Evolutionary conservation across 2,888 invertebrate genomes (phyloP), one percentile per base, ranked within the genome.

Genomic region (Drosophila pseudotalamancana): DNA sequence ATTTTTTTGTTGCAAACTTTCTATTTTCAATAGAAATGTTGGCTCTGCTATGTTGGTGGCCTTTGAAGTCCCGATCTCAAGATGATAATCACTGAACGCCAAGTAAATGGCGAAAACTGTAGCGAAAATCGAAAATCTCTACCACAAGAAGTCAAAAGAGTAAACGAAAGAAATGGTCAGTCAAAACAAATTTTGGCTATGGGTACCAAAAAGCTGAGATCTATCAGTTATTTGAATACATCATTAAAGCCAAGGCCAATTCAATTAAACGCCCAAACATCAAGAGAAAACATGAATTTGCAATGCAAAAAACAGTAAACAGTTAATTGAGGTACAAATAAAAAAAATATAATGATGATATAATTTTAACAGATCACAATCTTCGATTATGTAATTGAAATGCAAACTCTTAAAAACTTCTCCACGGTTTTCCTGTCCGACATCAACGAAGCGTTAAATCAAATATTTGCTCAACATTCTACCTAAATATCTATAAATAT

Each of bases 391-490:
- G 9, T 14, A 23, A 40, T 4, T 12, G 39, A 25, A 25, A 40
- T 11, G 23, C 5, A 23, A 60, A 31, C 8, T 35, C n/a, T 1
- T 31, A 16, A 37, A 42, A 25, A 32, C 11, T 14, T 45, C 29
- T n/a, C n/a, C n/a, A n/a, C n/a, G n/a, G 23, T 34, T 34, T 31
- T 53, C 50, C 61, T 63, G 34, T 29, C 25, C 18, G 54, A 31
- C 12, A 14, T 31, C 49, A 77, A 76, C 62, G 60, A 77, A 77
- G 63, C 79, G 77, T 77, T 64, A 77, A 82, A 71, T 60, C 76
- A 80, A 83, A 80, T 54, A 77, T 72, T 85, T 72, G 69, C 35
- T 42, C 53, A 53, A 50, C 14, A 27, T 21, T n/a, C 16, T 14
- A 23, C 11, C 16, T n/a, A 32, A 6, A 16, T 5, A 35, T 25